Evolutionary conservation across 2,888 invertebrate species (phyloP).

Genomic region (Melanostoma scalare): DNA sequence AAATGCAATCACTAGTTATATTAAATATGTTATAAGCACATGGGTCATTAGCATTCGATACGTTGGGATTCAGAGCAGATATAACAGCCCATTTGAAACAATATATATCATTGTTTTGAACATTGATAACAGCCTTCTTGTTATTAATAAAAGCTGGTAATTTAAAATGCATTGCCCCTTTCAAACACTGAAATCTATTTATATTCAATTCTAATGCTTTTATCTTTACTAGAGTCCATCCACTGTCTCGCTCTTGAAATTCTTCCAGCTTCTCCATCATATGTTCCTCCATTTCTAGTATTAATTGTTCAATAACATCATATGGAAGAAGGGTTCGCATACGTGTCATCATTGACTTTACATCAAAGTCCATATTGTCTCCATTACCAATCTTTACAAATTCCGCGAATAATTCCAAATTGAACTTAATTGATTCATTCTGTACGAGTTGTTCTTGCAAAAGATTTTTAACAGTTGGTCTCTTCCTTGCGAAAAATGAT

Average conservation of each 20-base stretch:
- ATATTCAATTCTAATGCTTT: conserved; percentile 61
- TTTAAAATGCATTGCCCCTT: conserved; percentile 30
- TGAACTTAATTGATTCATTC: background rate
- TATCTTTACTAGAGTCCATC: conserved; percentile 72
- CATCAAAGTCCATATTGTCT: background rate
- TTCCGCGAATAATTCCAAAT: background rate
- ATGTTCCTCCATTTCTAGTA: background rate
- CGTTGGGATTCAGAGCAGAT: too few species aligned
- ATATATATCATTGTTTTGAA: conserved; percentile 73
- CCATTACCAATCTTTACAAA: background rate
- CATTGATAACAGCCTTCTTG: conserved; percentile 74
- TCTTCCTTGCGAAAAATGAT: too few species aligned
- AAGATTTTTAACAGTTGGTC: too few species aligned
- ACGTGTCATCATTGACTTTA: background rate
- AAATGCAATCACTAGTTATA: too few species aligned
- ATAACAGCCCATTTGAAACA: conserved; percentile 74
- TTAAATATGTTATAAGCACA: too few species aligned
- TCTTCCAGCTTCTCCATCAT: conserved; percentile 64
- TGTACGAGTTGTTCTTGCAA: too few species aligned
- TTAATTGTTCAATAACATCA: background rate
- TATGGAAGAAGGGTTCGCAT: background rate
- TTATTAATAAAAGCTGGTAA: conserved; percentile 12
- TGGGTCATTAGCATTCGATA: too few species aligned
- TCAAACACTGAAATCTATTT: conserved; percentile 69
- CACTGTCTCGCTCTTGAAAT: conserved; percentile 75